Evolutionary conservation across 2,113 vertebrate species (phyloP).

Genomic region (Pterophyllum scalare): DNA sequence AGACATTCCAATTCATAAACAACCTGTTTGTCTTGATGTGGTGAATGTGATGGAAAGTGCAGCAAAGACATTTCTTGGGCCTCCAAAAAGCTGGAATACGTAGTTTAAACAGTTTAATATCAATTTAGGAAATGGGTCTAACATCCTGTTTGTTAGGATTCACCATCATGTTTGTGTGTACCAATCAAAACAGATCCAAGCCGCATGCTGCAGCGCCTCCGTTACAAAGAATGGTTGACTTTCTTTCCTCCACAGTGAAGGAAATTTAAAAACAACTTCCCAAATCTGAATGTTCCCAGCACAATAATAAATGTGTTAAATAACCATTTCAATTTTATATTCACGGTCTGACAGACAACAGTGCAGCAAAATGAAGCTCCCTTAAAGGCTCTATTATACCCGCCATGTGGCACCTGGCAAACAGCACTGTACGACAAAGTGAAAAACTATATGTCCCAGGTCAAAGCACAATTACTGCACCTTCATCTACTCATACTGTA

Average conservation of each 20-base stretch:
- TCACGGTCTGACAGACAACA: neutral
- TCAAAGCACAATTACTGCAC: neutral
- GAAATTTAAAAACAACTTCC: no score
- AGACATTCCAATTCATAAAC: no score
- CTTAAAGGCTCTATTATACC: neutral
- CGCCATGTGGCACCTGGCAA: no score
- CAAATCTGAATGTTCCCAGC: no score
- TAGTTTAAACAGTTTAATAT: neutral
- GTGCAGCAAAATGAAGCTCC: neutral
- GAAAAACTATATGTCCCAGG: neutral
- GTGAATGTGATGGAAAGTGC: neutral
- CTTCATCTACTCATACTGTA: neutral
- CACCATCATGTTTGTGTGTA: slow-evolving; percentile 7
- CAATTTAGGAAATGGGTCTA: slow-evolving; percentile 29
- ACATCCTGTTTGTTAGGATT: slow-evolving; percentile 35
- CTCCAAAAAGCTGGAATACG: neutral
- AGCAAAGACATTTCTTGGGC: neutral
- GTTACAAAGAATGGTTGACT: neutral
- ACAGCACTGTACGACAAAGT: no score
- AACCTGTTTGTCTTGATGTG: neutral
- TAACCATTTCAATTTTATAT: neutral
- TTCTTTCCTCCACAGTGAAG: no score
- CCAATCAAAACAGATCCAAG: neutral
- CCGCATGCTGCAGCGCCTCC: neutral
- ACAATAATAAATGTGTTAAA: no score